phyloP scores from a whole-genome alignment of 1,140 invertebrate genomes.

The Pemphigus obesinymphae region DNA sequence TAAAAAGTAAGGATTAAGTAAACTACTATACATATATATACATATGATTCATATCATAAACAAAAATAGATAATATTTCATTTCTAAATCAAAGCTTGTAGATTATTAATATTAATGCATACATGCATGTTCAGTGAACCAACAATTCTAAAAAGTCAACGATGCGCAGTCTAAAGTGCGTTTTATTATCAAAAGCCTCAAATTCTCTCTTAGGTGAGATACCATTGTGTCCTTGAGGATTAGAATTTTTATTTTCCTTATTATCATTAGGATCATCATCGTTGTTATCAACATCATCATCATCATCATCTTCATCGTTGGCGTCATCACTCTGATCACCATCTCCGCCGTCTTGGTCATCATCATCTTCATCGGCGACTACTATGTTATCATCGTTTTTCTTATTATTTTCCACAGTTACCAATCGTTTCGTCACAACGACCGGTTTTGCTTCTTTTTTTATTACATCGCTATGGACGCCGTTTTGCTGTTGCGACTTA shows the following conservation, averaged over 20 bases:
- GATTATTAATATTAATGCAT: constrained; percentile 4
- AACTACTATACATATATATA: too few relatives aligned
- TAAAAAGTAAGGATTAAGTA: not conserved
- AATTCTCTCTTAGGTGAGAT: constrained; percentile 7
- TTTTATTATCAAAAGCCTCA: not conserved
- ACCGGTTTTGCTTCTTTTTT: constrained; percentile 21
- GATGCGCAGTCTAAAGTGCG: constrained; percentile 25
- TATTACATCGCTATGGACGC: not conserved
- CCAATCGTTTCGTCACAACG: not conserved
- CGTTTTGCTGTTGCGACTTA: constrained; percentile 19
- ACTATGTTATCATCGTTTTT: not conserved
- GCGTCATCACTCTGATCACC: not conserved
- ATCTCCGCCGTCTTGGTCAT: not conserved
- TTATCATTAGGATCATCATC: not conserved
- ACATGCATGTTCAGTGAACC: constrained; percentile 12
- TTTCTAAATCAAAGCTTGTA: not conserved
- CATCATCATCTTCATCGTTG: not conserved
- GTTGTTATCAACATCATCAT: not conserved
- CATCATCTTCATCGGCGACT: not conserved
- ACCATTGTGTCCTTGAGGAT: constrained; percentile 23
- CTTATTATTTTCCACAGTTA: not conserved
- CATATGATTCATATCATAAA: too few relatives aligned
- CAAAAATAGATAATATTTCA: not conserved
- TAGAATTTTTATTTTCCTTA: not conserved
- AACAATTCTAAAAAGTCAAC: not conserved